These are phyloP conservation scores for Collichthys lucidus DNA, from an alignment of 2,113 vertebrate species.

Conservation along the genomic window DNA sequence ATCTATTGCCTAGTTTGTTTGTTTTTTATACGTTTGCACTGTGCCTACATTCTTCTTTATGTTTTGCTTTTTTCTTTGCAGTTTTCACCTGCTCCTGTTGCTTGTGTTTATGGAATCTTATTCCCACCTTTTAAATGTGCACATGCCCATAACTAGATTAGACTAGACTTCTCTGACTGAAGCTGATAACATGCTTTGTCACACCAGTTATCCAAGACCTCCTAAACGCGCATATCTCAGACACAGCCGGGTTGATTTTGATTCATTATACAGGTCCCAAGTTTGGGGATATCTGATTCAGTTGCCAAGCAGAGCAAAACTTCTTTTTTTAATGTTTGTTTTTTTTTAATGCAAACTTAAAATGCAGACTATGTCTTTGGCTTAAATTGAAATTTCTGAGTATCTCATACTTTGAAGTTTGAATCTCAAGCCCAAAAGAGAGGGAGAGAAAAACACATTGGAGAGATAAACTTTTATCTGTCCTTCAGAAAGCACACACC, in stretches of 20 bases:
- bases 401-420: conserved; percentile 67
- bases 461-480: conserved; percentile 59
- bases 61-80: background rate
- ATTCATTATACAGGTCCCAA: conserved; percentile 16
- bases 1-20: background rate
- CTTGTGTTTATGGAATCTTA: background rate
- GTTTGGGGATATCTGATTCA: conserved; percentile 30
- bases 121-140: background rate
- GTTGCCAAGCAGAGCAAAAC: conserved; percentile 9
- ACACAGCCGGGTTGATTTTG: background rate
- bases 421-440: conserved; percentile 53
- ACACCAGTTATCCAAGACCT: background rate
- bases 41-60: background rate
- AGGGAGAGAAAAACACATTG: conserved; percentile 50
- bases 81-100: background rate
- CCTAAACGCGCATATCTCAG: background rate
- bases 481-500: conserved; percentile 47
- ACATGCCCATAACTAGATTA: background rate
- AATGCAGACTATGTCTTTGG: conserved; percentile 37
- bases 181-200: background rate
- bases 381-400: conserved; percentile 38
- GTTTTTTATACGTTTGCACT: background rate
- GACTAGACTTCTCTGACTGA: conserved; percentile 2
- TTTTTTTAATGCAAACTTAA: background rate
- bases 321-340: background rate